Evolutionary conservation across 1,140 invertebrate genomes (phyloP).

Genomic region (Drosophila oshimai): DNA sequence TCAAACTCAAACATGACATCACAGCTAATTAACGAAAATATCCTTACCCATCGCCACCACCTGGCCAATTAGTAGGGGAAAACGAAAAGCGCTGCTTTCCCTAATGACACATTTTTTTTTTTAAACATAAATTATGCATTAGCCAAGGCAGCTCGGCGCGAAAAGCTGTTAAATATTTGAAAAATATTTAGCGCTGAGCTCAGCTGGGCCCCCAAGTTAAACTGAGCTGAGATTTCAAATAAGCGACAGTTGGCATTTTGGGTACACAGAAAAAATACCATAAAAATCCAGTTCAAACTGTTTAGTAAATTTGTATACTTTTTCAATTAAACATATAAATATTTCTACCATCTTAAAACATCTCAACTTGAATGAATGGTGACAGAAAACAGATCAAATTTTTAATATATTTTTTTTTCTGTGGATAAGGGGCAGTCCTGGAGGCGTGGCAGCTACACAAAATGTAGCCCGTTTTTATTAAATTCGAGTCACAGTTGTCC

Average conservation of each 20-base stretch:
- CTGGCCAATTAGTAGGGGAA: conserved; percentile 64
- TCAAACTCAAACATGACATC: conserved; percentile 61
- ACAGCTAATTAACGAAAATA: conserved; percentile 74
- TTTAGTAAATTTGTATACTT: neutral
- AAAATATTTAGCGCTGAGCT: conserved; percentile 61
- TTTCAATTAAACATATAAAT: too few relatives aligned
- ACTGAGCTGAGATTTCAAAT: conserved; percentile 16
- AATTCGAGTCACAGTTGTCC: conserved; percentile 74
- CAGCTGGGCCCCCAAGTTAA: conserved; percentile 31
- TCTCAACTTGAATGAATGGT: neutral
- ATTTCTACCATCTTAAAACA: too few relatives aligned
- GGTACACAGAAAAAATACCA: neutral
- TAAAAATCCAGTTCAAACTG: neutral
- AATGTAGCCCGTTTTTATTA: conserved; percentile 73
- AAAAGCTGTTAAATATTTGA: conserved; percentile 71
- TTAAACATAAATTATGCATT: conserved; percentile 73
- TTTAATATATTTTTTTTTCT: neutral
- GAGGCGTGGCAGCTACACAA: conserved; percentile 34
- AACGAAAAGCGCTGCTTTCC: conserved; percentile 35
- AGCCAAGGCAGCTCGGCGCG: conserved; percentile 26
- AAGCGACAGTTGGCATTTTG: conserved; percentile 27
- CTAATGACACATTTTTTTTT: conserved; percentile 74
- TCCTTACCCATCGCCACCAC: conserved; percentile 40
- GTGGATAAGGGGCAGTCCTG: neutral
- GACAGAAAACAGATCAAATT: neutral